Base-by-base conservation (phyloP, 1,140 invertebrate species). In the Schlechtendalia chinensis region DNA sequence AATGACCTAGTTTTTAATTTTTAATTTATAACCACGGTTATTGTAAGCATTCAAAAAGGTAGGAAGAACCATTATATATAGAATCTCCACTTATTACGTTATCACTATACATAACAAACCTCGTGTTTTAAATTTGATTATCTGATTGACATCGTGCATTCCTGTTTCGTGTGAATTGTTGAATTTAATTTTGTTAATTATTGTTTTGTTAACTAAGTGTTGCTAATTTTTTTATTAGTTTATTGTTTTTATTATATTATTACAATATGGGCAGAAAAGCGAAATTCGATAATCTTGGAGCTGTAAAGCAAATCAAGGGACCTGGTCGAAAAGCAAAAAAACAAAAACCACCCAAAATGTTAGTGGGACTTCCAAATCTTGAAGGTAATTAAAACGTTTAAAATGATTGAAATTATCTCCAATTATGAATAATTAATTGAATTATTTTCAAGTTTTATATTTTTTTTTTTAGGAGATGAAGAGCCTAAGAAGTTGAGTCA, bases 301-400 rank as follows among this genome's bases (percentile, higher is more conserved):
- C 90, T 82, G 89, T 90, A 72, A 93, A 93, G 83, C 47, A 81
- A 56, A 24, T 32, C 0, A 92, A 90, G 85, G 94, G 94, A 11
- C 93, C 91, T 45, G 95, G 94, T 1, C 89, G 90, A 82, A 97
- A 96, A 87, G 88, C 93, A 0, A 92, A 90, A 82, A 96, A 96
- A 85, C 95, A 96, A 84, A 89, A 90, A 77, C 89, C 93, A 82
- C 94, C 94, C 12, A 87, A 87, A 65, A 92, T 95, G 84, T 89
- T 89, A 82, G 39, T 69, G 88, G 89, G 83, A 86, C 67, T 81
- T 75, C 67, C 63, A 80, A 87, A 83, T 84, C 91, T 58, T 82
- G 85, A 85, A 86, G 89, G 89, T 86, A 86, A 84, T 82, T n/a
- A n/a, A 14, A 56, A 53, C 14, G 16, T 6, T 74, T 69, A 74